A percentile compares a stretch with the other conserved stretches of the same genome.
These are phyloP conservation scores for Scleropages formosus DNA, from an alignment of 2,797 vertebrate genomes.

Conservation along the genomic window DNA sequence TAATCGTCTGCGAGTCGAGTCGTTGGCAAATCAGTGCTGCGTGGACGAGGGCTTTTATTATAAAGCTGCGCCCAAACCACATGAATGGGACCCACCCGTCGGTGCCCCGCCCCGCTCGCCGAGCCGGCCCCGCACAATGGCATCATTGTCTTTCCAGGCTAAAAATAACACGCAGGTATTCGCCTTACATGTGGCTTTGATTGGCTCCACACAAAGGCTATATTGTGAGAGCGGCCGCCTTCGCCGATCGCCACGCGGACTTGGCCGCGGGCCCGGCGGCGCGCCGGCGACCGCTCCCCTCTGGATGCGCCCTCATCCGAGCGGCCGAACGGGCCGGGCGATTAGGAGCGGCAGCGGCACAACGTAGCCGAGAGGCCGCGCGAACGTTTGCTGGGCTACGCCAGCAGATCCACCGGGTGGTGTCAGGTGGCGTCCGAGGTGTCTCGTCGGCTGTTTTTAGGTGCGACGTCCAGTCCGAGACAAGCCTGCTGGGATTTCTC, in stretches of 20 bases:
- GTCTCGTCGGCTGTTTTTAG: too few species aligned
- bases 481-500: too few species aligned
- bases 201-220: conserved; percentile 54
- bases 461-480: background rate
- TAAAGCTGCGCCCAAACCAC: conserved; percentile 22
- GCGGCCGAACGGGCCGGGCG: background rate
- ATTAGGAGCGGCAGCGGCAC: background rate
- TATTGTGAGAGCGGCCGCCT: conserved; percentile 42
- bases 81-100: conserved; percentile 6
- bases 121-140: conserved; percentile 45
- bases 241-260: background rate
- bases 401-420: background rate
- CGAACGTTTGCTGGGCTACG: background rate
- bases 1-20: conserved; percentile 30
- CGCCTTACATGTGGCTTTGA: conserved; percentile 62
- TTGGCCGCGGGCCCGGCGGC: background rate
- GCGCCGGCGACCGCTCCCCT: background rate
- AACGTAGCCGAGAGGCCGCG: background rate
- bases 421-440: background rate
- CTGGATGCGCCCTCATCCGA: background rate
- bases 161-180: conserved; percentile 49
- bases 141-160: conserved; percentile 47
- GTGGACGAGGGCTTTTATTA: conserved; percentile 25
- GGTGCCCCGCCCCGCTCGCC: background rate
- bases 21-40: conserved; percentile 26